Evolutionary conservation across 2,888 invertebrate genomes (phyloP), one percentile per base, ranked within the genome.

Genomic region (Coecobrya sp.): DNA sequence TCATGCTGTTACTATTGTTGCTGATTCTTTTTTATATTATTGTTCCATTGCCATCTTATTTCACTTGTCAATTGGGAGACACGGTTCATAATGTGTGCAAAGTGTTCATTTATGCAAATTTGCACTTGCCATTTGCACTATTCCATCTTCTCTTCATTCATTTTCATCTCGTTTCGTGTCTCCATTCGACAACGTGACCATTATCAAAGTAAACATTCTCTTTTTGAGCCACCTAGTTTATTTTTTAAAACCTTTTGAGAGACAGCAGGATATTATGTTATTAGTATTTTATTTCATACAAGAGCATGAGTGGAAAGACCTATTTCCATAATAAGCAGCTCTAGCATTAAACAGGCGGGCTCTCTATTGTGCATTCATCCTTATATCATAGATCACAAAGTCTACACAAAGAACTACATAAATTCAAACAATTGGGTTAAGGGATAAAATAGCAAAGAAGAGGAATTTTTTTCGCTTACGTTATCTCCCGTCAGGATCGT

Each of bases 51-150:
- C 45, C 70, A 16, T 73, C 73, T 73, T 45, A 22, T 73, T 73
- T 73, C 73, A 86, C 55, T 59, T 86, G 73, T 73, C 55, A 27
- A 45, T 30, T 30, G 68, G 36, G 55, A 70, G 36, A 70, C 73
- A 73, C 76, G 19, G 55, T 76, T 73, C 76, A 79, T 87, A 79
- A 76, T 79, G 52, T 79, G 76, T 76, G 87, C 87, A 79, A 73
- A 76, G 87, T 87, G 76, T 59, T 76, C 55, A 68, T 55, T 86
- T 70, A 86, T 86, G 86, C 86, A 86, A 86, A 86, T 86, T 86
- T 25, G 13, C n/a, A 55, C 45, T 85, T 85, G 65, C 55, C 86
- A 86, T 52, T 86, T 49, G 73, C 73, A 49, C 86, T 86, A 27
- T 42, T 62, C 62, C 42, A 30, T 85, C 65, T 85, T 68, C 16